Evolutionary conservation across 1,140 invertebrate species (phyloP).

Genomic region (Hycleus phaleratus): DNA sequence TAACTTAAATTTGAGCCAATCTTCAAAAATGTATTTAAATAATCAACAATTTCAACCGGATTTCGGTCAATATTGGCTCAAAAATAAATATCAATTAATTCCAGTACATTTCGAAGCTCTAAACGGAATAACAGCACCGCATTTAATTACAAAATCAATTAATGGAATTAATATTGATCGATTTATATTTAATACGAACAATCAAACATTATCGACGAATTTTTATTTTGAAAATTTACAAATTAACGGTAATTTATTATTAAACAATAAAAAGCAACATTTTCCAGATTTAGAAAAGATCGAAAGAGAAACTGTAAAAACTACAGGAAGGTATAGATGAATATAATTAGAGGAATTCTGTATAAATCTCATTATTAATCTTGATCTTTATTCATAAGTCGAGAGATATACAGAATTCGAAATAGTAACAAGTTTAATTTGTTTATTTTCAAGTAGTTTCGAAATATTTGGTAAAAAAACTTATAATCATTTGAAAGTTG

Average conservation of each 20-base stretch:
- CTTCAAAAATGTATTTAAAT: constrained; percentile 19
- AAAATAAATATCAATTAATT: constrained; percentile 29
- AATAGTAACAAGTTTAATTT: too few relatives aligned
- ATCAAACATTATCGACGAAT: constrained; percentile 8
- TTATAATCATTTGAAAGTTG: constrained; percentile 23
- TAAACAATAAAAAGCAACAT: constrained; percentile 19
- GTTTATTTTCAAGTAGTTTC: constrained; percentile 12
- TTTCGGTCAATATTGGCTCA: constrained; percentile 31
- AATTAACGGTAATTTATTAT: constrained; percentile 27
- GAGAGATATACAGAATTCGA: too few relatives aligned
- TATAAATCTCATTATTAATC: too few relatives aligned
- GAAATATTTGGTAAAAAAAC: constrained; percentile 28
- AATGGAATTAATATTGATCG: constrained; percentile 23
- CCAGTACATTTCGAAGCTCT: constrained; percentile 24
- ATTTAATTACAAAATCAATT: constrained; percentile 22
- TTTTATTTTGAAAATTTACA: constrained; percentile 30
- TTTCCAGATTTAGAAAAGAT: constrained; percentile 26
- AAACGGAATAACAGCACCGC: constrained; percentile 22
- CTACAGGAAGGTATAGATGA: constrained; percentile 20
- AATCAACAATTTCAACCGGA: constrained; percentile 22
- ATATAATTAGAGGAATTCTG: neutral
- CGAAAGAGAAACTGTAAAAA: constrained; percentile 23
- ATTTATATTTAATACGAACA: constrained; percentile 24
- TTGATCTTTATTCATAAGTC: too few relatives aligned
- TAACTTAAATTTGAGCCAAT: constrained; percentile 16